Evolutionary conservation across 1,140 invertebrate species (phyloP).

Genomic region (Bombyx mandarina): DNA sequence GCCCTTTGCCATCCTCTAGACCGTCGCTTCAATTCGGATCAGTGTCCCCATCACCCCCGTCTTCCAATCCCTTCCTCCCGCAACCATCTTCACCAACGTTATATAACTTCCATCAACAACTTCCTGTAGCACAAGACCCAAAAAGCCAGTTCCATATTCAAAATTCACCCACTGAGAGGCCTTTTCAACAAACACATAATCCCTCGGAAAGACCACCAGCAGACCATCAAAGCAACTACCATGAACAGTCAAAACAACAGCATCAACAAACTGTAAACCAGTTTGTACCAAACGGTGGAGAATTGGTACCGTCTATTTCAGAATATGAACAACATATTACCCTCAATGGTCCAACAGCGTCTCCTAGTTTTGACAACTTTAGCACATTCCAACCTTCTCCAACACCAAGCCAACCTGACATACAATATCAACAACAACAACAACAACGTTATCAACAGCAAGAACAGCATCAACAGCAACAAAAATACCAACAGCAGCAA

Average conservation of each 20-base stretch:
- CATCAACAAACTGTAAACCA: slow-evolving; percentile 58
- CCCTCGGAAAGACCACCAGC: slow-evolving; percentile 42
- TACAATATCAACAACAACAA: slow-evolving; percentile 27
- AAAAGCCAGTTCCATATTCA: slow-evolving; percentile 23
- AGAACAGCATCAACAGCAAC: slow-evolving; percentile 18
- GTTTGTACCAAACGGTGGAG: slow-evolving; percentile 73
- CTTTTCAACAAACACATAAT: slow-evolving; percentile 26
- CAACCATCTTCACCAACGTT: slow-evolving; percentile 58
- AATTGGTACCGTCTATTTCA: slow-evolving; percentile 80
- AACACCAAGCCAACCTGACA: slow-evolving; percentile 26
- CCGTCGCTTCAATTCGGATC: slow-evolving; percentile 35
- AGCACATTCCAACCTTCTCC: slow-evolving; percentile 33
- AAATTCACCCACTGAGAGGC: slow-evolving; percentile 8
- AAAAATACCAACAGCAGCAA: slow-evolving; percentile 26
- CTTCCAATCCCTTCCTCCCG: slow-evolving; percentile 50
- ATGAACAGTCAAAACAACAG: slow-evolving; percentile 31
- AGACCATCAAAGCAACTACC: slow-evolving; percentile 28
- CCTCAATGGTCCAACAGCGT: slow-evolving; percentile 54
- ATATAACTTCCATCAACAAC: slow-evolving; percentile 53
- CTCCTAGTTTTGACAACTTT: slow-evolving; percentile 35
- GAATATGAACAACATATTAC: slow-evolving; percentile 83
- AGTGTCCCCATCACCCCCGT: slow-evolving; percentile 38
- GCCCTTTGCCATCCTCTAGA: slow-evolving; percentile 33
- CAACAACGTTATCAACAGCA: slow-evolving; percentile 28
- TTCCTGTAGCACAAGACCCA: slow-evolving; percentile 24